Evolutionary conservation across 2,797 vertebrate genomes (phyloP), one percentile per base, ranked within the genome.

Genomic region (Phaenicophaeus curvirostris): DNA sequence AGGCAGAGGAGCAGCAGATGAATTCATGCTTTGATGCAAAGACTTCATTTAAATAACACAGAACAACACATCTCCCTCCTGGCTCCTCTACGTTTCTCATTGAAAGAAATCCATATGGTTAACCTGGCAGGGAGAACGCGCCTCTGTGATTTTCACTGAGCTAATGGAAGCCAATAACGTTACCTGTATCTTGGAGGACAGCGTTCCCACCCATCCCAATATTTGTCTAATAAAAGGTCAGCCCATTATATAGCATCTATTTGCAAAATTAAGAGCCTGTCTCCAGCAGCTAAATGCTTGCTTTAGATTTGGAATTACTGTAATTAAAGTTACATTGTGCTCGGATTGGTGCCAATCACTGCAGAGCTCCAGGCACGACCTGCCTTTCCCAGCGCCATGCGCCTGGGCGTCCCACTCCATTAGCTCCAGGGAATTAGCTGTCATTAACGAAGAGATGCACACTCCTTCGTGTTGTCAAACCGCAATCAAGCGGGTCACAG

Each of bases 381-480:
- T 39, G 87, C 93, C 41, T 23, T 85, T 95, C 94, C 93, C 66
- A 63, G 91, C 54, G 27, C 89, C 89, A 5, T 66, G 93, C 8
- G 82, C 95, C 96, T 21, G 91, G 95, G 95, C 96, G 94, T 95
- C 96, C 95, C 94, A 94, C 97, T 97, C 97, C 97, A 97, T 97
- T 97, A 97, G 96, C 97, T 97, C 94, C 87, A 72, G 97, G 96
- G 96, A 97, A 97, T 97, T 97, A 97, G 96, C 96, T 96, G 96
- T 97, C 97, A 97, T 97, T 98, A 97, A 96, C 66, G 6, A 96
- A 83, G 96, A 96, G 96, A 97, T 96, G 97, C 90, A 92, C 91
- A 93, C 95, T 96, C 96, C 95, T 97, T 97, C 79, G 93, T 97
- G 97, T 97, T 98, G 97, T 97, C 97, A 97, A 96, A 97, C 97